Evolutionary conservation across 2,113 vertebrate species (phyloP), one percentile per base, ranked within the genome.

Genomic region (Hypocryptadius cinnamomeus): DNA sequence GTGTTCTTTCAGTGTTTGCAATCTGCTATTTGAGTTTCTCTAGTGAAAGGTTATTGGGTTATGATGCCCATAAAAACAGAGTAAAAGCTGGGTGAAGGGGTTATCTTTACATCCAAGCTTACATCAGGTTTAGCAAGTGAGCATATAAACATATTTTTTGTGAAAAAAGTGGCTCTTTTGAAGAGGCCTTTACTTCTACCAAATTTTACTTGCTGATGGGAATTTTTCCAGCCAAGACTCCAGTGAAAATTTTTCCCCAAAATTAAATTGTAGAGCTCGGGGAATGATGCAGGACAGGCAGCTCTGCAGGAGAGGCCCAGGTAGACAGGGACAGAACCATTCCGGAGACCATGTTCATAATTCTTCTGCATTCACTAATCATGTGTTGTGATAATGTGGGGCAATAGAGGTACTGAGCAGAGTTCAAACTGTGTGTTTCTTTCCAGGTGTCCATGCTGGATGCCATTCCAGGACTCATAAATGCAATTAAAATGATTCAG

Each of bases 401-500:
- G 7, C 27, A 57, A 54, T 35, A 44, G 11, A 42, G 47, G 7
- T 63, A 40, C 47, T 27, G 30, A 73, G 33, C 30, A 23, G 35
- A 61, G 15, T 48, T 91, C 51, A 37, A 68, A 73, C 53, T 54
- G 30, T 76, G 10, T 88, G 28, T n/a, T 96, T 37, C 72, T 74
- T 97, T 97, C 63, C 35, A 99, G 99, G 97, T 98, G 21, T 97
- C 98, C 10, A 99, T 99, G 98, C 97, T 99, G 45, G 98, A 98
- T 95, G 97, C 98, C 44, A 98, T 99, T 94, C 99, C 99, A 70
- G 98, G 98, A 59, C 97, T 99, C 59, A 98, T 99, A 91, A 98
- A 98, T 96, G 97, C 98, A 60, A 99, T 99, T 96, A 98, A 98
- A 90, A 99, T 99, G 98, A 98, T 99, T 96, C 98, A 99, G 89